Base-by-base conservation (phyloP, 2,113 vertebrate species). In the Corydoras maculifer region DNA sequence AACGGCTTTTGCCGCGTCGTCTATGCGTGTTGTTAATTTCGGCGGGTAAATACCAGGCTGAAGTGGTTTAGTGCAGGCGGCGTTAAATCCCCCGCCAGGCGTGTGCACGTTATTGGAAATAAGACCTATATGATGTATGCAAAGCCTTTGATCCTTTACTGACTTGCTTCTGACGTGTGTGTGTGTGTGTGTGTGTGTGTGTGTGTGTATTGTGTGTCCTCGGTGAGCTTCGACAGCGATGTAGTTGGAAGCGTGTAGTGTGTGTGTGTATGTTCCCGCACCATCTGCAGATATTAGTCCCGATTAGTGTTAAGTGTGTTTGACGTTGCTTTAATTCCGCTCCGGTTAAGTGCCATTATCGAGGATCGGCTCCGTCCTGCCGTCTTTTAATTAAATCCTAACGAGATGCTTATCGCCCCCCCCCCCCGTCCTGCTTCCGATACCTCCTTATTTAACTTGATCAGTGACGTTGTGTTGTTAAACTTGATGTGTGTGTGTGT, bases 251-350 rank as follows among this genome's bases (percentile, higher is more conserved):
- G 18, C 18, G 18, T 25, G 9, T n/a, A 65, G 70, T 14, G 48
- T 30, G 50, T 30, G 48, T 70, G 51, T 29, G 68, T 65, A 32
- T 61, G 68, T 84, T 78, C 69, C 30, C 15, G 72, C 74, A 67
- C 57, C 57, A 78, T 84, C 65, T 57, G 13, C 31, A 68, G 58
- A 15, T 58, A 62, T 68, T 68, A 55, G 58, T 31, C 43, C 43
- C 68, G 64, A 74, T 75, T 70, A 75, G 62, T 61, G 35, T 61
- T 66, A 54, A 73, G 68, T 67, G 66, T 64, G 57, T 76, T 63
- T 78, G 62, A 32, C 60, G 35, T 54, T 25, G 62, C 59, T 60
- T 35, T n/a, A 62, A 68, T 53, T 62, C 64, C 50, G 31, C 60
- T 59, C 66, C 30, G 70, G 55, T 72, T 69, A 60, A 68, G 69